Base-by-base conservation (phyloP, 2,797 vertebrate genomes). In the Sebastes minor region DNA sequence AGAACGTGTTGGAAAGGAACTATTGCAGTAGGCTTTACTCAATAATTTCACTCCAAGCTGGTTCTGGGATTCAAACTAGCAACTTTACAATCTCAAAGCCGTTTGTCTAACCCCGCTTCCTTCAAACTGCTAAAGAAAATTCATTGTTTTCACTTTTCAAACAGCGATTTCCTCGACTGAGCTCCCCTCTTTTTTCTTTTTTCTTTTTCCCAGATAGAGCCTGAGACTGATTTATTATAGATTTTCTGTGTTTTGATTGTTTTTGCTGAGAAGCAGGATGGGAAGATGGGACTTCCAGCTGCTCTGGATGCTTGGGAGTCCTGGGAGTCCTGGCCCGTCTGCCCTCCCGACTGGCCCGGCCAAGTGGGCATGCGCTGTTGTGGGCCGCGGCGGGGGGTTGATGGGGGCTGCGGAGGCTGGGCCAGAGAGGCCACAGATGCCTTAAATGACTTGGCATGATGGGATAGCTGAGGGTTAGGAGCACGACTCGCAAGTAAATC, bases 391-490 rank as follows among this genome's bases (percentile, higher is more conserved):
- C 85, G 5, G 95, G 96, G 93, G 93, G 93, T 86, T 96, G 96
- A 96, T 96, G 94, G 92, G 92, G 89, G 83, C 92, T 92, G 90
- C 85, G 78, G 83, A 89, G 92, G 88, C 91, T 85, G 88, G 89
- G 93, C 90, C 91, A 93, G 91, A 88, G 89, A 95, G 94, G 92
- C 94, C 93, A 94, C 95, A 95, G 94, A 95, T 94, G 95, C 92
- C 92, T 93, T 92, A 94, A 95, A 95, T 89, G 91, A 95, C 92
- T 95, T 92, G 94, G 93, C 95, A 92, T 93, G 94, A 95, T 95
- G 94, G 91, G 90, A 94, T 88, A 74, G 89, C 11, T 65, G 61
- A 88, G 80, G 89, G 85, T 90, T 87, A 84, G 89, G 84, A 91
- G 90, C 92, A 90, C 66, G 77, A 77, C 86, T 93, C 42, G 57